These are phyloP conservation scores for Cerceris ruficornis DNA, from an alignment of 2,888 invertebrate genomes.

Conservation along the genomic window DNA sequence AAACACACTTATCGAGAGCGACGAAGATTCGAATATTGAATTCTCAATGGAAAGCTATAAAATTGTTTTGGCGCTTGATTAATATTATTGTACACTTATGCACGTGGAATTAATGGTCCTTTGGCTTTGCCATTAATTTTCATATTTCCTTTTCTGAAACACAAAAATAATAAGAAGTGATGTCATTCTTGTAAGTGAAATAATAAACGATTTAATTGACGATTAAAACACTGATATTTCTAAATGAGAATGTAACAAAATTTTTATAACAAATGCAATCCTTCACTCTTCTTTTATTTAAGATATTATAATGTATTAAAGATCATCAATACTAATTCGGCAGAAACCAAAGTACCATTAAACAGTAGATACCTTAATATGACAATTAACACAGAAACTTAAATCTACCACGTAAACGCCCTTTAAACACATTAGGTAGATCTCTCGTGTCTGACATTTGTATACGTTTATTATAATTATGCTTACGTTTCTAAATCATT, in stretches of 20 bases:
- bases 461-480: constrained; percentile 50
- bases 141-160: constrained; percentile 2
- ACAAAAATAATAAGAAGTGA: too few species aligned
- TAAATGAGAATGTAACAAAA: neutral
- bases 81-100: constrained; percentile 51
- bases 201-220: too few species aligned
- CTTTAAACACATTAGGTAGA: constrained; percentile 74
- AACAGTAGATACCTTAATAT: constrained; percentile 31
- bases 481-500: constrained; percentile 33
- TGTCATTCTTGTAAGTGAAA: too few species aligned
- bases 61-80: constrained; percentile 21
- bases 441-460: constrained; percentile 68
- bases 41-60: constrained; percentile 21
- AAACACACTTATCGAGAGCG: constrained; percentile 58
- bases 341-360: constrained; percentile 58
- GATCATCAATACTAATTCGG: constrained; percentile 5
- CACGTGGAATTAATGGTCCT: constrained; percentile 48
- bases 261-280: neutral
- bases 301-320: neutral
- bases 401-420: constrained; percentile 57
- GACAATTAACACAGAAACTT: constrained; percentile 44
- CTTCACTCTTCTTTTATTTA: neutral
- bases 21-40: constrained; percentile 35
- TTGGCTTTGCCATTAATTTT: constrained; percentile 47
- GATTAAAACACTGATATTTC: neutral